Percentiles rank a stretch among this genome's conserved stretches.
Evolutionary conservation across 35 echinoderm and acorn worm species (phyloP).

Genomic region (Patiria miniata): DNA sequence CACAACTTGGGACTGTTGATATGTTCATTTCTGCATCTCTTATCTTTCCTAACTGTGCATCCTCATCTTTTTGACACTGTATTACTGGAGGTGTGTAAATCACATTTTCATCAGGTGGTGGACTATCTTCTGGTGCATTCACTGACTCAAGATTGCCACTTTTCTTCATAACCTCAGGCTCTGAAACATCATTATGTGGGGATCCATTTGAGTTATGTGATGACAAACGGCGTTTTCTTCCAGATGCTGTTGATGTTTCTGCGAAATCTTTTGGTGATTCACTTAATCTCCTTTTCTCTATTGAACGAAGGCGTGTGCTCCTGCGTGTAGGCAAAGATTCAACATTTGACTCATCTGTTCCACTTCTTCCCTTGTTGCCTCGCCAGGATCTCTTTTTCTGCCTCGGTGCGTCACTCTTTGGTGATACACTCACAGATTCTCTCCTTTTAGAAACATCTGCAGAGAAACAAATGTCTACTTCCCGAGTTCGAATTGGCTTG

Average conservation of each 20-base stretch:
- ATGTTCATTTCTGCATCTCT: too few species aligned
- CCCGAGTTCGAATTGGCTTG: not conserved
- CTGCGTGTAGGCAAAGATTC: slow-evolving; percentile 6
- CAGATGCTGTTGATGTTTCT: slow-evolving; percentile 1
- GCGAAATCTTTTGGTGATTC: slow-evolving; percentile 4
- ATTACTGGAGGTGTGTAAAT: not conserved
- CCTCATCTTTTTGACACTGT: too few species aligned
- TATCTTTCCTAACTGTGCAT: too few species aligned
- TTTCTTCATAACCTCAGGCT: not conserved
- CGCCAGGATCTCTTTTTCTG: slow-evolving; percentile 9
- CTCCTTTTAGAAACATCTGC: not conserved
- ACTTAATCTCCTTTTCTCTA: not conserved
- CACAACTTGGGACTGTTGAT: too few species aligned
- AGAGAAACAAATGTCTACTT: not conserved
- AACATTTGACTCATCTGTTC: not conserved
- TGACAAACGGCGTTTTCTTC: not conserved
- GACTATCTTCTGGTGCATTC: not conserved
- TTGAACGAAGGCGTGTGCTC: slow-evolving; percentile 3
- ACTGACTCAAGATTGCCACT: not conserved
- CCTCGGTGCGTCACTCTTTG: not conserved
- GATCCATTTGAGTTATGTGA: slow-evolving; percentile 12
- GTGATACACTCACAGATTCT: not conserved
- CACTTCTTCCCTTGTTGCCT: not conserved
- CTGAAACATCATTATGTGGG: not conserved
- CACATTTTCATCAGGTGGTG: not conserved